Conservation (phyloP, 2,113 vertebrate genomes). For the Abramis brama region DNA sequence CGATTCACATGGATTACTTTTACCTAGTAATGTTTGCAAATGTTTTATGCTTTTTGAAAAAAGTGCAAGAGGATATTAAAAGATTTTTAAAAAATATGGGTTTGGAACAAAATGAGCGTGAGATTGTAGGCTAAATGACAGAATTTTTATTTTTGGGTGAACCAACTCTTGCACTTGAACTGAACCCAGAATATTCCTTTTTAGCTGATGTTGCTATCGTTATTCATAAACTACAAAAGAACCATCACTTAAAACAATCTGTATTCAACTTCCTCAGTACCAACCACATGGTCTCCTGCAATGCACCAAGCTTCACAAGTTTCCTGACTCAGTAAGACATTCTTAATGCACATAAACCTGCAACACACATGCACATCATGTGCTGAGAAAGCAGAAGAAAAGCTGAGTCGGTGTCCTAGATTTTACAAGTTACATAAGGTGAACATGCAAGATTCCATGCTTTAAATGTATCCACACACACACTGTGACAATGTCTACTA, state of each 20-base stretch:
- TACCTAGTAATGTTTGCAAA: background rate
- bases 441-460: background rate
- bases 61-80: background rate
- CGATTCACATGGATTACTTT: background rate
- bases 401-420: background rate
- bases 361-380: background rate
- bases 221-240: background rate
- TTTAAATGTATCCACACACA: conserved; percentile 8
- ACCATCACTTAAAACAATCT: background rate
- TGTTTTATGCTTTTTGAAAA: background rate
- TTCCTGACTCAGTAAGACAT: background rate
- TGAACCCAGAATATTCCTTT: background rate
- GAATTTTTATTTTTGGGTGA: background rate
- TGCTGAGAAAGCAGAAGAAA: conserved; percentile 29
- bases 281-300: background rate
- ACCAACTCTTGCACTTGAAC: too few relatives aligned
- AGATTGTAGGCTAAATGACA: background rate
- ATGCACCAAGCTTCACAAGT: background rate
- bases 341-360: background rate
- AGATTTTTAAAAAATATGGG: background rate
- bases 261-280: background rate
- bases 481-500: background rate
- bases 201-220: background rate
- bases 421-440: conserved; percentile 20
- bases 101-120: background rate